Evolutionary conservation across 2,888 invertebrate species (phyloP), one percentile per base, ranked within the genome.

Genomic region (Agrochola lychnidis): DNA sequence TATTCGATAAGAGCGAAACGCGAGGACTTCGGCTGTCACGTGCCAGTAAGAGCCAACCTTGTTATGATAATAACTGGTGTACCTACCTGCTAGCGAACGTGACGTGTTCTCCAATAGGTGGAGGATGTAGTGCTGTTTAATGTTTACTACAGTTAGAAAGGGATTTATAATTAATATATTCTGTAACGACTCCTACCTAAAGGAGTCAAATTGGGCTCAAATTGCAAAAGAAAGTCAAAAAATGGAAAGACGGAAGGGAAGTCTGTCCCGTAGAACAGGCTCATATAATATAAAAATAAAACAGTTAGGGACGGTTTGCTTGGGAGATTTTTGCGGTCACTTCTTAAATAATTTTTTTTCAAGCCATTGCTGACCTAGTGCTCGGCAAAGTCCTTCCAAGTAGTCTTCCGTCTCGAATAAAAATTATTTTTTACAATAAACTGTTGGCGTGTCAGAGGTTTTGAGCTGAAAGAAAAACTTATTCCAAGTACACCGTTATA

Each of bases 41-140:
- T 81, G 57, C 68, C 82, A 61, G 70, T 85, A 85, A 85, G 80
- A 78, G 77, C 66, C 71, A 87, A 87, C 81, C 78, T 88, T 87
- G 85, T 87, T 88, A 88, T 85, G 87, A 82, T 85, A 88, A 88
- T 88, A 81, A 83, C 87, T 73, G 79, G 78, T 77, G 71, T 86
- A 71, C 70, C 74, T 82, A 75, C 71, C 71, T 75, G 22, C 73
- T 70, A 48, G 62, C 25, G 78, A 10, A 86, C 86, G 88, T 87
- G 88, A 81, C 61, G 62, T 72, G 85, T 42, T 45, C 81, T 16
- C 36, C 59, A 72, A 78, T 73, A 56, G 53, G n/a, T 25, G 45
- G 56, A 25, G 57, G 36, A 74, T 79, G 70, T 79, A 83, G 69
- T 72, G 73, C 30, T 45, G 63, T 63, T 74, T 66, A 70, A 71